Evolutionary conservation across 2,888 invertebrate species (phyloP).

Genomic region (Alsophila aescularia): DNA sequence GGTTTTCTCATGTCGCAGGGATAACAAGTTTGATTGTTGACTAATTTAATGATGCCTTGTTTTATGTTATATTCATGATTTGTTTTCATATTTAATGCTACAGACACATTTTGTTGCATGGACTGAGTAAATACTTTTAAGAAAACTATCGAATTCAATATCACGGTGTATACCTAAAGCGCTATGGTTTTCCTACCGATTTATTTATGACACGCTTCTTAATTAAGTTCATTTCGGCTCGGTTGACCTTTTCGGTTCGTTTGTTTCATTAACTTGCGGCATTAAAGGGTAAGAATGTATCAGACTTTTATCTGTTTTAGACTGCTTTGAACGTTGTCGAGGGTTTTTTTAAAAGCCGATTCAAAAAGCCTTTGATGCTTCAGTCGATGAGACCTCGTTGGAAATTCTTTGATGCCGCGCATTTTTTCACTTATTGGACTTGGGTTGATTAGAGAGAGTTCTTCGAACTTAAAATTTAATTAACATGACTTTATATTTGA

Average conservation of each 20-base stretch:
- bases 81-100: no score
- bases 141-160: no score
- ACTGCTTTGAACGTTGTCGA: constrained; percentile 18
- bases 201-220: constrained; percentile 14
- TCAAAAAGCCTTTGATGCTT: constrained; percentile 20
- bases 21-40: no score
- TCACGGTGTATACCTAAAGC: neutral
- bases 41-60: no score
- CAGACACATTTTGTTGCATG: no score
- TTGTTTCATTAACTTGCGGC: constrained; percentile 27
- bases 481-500: neutral
- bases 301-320: constrained; percentile 23
- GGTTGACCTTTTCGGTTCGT: constrained; percentile 14
- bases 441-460: constrained; percentile 1
- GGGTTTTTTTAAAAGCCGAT: constrained; percentile 18
- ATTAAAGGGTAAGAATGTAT: constrained; percentile 27
- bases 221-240: constrained; percentile 26
- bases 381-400: constrained; percentile 4
- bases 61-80: no score
- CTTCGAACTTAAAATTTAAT: constrained; percentile 4
- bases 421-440: constrained; percentile 13
- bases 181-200: neutral
- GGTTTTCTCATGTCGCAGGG: no score
- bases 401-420: constrained; percentile 19
- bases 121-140: no score